Percentiles rank a stretch among this genome's conserved stretches.
These are phyloP conservation scores for Lasiommata megera DNA, from an alignment of 2,888 invertebrate species.

Conservation along the genomic window DNA sequence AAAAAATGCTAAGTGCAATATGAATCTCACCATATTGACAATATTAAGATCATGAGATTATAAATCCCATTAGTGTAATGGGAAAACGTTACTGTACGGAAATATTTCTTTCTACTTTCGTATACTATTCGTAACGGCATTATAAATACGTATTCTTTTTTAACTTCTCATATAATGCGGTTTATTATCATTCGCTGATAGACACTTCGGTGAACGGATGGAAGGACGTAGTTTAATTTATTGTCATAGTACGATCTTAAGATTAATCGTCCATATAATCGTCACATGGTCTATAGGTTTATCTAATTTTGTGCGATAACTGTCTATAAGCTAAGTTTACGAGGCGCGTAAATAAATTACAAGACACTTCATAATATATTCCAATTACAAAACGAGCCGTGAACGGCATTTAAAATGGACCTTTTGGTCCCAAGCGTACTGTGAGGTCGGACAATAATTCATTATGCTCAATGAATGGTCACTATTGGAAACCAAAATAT, in stretches of 20 bases:
- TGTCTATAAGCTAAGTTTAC: slow-evolving; percentile 34
- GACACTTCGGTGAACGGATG: too few species aligned
- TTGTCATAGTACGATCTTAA: background rate
- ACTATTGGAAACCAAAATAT: slow-evolving; percentile 68
- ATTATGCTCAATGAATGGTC: slow-evolving; percentile 65
- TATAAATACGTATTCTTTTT: too few species aligned
- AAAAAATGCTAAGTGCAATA: too few species aligned
- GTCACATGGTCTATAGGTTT: background rate
- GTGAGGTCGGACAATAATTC: slow-evolving; percentile 73
- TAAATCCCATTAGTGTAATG: too few species aligned
- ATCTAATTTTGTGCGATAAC: background rate
- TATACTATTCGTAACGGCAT: too few species aligned
- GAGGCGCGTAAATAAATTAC: slow-evolving; percentile 57
- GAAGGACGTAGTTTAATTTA: too few species aligned
- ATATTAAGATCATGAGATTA: too few species aligned
- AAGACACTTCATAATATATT: slow-evolving; percentile 50
- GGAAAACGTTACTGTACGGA: too few species aligned
- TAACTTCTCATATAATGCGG: too few species aligned
- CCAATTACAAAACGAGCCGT: slow-evolving; percentile 51
- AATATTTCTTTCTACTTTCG: too few species aligned
- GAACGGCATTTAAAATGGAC: slow-evolving; percentile 23
- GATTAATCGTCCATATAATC: background rate
- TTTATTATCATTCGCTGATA: too few species aligned
- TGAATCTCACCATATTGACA: too few species aligned
- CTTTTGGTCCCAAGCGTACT: slow-evolving; percentile 35